A percentile compares a stretch with the other conserved stretches of the same genome.
Evolutionary conservation across 1,140 invertebrate genomes (phyloP).

Genomic region (Adelges cooleyi): DNA sequence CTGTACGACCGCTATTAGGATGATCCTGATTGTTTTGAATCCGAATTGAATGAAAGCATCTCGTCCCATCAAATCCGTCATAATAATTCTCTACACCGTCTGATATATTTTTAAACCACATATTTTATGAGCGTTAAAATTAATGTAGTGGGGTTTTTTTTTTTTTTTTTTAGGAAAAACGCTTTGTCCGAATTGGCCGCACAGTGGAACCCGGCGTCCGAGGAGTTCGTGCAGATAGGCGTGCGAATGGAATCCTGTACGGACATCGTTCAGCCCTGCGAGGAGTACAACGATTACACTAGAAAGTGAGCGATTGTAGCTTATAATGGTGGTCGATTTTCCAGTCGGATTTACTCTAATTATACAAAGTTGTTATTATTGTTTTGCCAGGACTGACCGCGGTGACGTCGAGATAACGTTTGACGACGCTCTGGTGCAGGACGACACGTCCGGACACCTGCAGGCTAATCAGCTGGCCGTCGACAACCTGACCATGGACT

Average conservation of each 20-base stretch:
- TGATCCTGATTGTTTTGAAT: no score
- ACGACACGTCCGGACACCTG: slow-evolving; percentile 69
- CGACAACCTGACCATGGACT: slow-evolving; percentile 81
- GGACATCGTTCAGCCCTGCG: slow-evolving; percentile 21
- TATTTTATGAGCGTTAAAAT: no score
- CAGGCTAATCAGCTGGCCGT: slow-evolving; percentile 72
- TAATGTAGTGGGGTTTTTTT: no score
- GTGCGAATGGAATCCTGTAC: slow-evolving; percentile 18
- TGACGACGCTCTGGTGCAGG: slow-evolving; percentile 62
- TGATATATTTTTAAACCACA: no score
- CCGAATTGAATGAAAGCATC: no score
- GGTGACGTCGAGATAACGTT: slow-evolving; percentile 60
- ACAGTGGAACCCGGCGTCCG: slow-evolving; percentile 17
- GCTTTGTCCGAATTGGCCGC: slow-evolving; percentile 20
- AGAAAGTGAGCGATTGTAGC: slow-evolving; percentile 29
- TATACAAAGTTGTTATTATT: not conserved
- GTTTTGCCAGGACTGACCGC: slow-evolving; percentile 17
- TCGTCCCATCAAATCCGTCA: no score
- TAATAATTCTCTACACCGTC: no score
- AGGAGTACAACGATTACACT: slow-evolving; percentile 29
- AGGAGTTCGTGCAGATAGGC: slow-evolving; percentile 22
- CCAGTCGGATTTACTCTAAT: no score
- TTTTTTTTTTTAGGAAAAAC: slow-evolving; percentile 16
- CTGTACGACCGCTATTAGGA: no score
- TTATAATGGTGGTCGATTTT: no score